A percentile compares a stretch with the other conserved stretches of the same genome.
Conservation (phyloP, 2,113 vertebrate genomes). For the Sebastes schlegelii region DNA sequence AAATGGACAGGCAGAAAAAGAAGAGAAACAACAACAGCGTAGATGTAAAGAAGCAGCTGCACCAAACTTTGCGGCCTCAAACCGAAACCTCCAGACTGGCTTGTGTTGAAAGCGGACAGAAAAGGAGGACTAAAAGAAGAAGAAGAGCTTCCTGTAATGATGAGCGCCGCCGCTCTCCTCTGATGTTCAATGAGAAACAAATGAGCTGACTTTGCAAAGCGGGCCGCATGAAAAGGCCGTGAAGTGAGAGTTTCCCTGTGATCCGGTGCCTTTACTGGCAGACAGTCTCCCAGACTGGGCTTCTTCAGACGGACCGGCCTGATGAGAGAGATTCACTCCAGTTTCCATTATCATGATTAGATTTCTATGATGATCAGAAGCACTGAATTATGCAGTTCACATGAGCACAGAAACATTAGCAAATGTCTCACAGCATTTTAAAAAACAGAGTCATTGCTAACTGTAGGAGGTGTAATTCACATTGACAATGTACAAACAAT, state of each 20-base stretch:
- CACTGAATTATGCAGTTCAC: background rate
- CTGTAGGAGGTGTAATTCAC: slow-evolving; percentile 40
- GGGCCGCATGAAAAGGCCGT: slow-evolving; percentile 36
- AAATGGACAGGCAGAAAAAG: background rate
- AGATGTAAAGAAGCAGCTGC: background rate
- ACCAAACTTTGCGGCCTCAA: background rate
- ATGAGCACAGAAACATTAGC: background rate
- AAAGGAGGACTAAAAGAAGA: slow-evolving; percentile 10
- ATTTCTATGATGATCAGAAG: slow-evolving; percentile 1
- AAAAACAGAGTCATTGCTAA: slow-evolving; percentile 17
- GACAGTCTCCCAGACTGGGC: slow-evolving; percentile 27
- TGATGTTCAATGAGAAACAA: slow-evolving; percentile 62
- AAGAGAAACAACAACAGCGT: too few species aligned
- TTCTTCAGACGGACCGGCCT: slow-evolving; percentile 23
- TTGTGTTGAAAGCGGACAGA: slow-evolving; percentile 13
- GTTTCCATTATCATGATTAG: background rate
- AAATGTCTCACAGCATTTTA: slow-evolving; percentile 19
- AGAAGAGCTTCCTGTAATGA: slow-evolving; percentile 20
- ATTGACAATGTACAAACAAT: slow-evolving; percentile 24
- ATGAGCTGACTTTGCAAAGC: slow-evolving; percentile 58
- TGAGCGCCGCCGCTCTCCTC: slow-evolving; percentile 16
- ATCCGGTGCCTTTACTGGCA: slow-evolving; percentile 54
- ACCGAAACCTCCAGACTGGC: slow-evolving; percentile 4
- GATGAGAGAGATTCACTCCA: slow-evolving; percentile 19
- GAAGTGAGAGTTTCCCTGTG: slow-evolving; percentile 60